Conservation (phyloP, 2,797 vertebrate species). For the Triplophysa yarkandensis region DNA sequence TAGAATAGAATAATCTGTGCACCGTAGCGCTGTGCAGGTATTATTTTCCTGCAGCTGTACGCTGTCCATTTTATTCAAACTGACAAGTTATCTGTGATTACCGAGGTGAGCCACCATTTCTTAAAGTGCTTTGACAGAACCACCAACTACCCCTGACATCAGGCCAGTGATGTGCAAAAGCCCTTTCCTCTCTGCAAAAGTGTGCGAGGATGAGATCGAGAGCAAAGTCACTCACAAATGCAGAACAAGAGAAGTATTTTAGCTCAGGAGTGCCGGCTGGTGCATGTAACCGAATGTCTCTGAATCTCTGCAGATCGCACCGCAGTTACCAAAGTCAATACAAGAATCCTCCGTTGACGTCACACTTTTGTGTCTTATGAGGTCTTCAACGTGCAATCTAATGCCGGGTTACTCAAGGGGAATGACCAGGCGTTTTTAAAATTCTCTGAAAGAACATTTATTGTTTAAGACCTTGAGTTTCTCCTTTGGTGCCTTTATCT, state of each 20-base stretch:
- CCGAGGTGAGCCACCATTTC: constrained; percentile 37
- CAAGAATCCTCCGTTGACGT: constrained; percentile 23
- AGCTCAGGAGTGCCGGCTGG: background rate
- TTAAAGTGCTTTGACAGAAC: constrained; percentile 49
- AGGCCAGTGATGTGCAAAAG: constrained; percentile 42
- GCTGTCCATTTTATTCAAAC: constrained; percentile 45
- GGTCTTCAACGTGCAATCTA: background rate
- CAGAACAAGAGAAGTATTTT: constrained; percentile 20
- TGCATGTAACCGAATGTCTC: background rate
- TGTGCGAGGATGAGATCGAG: constrained; percentile 17
- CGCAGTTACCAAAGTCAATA: constrained; percentile 24
- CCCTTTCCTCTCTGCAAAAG: constrained; percentile 19
- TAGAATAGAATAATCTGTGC: constrained; percentile 27
- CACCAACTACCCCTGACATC: constrained; percentile 36
- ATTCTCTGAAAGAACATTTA: background rate
- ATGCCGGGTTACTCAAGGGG: background rate
- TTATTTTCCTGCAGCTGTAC: constrained; percentile 21
- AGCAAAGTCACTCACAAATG: constrained; percentile 25
- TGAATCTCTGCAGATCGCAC: background rate
- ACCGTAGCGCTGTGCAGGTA: background rate
- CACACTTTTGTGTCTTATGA: constrained; percentile 5
- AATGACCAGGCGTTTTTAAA: background rate
- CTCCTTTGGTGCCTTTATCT: too few relatives aligned
- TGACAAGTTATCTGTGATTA: constrained; percentile 39
- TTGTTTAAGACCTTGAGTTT: too few relatives aligned